These are phyloP conservation scores for Pararge aegeria DNA, from an alignment of 1,140 invertebrate genomes.

Conservation along the genomic window DNA sequence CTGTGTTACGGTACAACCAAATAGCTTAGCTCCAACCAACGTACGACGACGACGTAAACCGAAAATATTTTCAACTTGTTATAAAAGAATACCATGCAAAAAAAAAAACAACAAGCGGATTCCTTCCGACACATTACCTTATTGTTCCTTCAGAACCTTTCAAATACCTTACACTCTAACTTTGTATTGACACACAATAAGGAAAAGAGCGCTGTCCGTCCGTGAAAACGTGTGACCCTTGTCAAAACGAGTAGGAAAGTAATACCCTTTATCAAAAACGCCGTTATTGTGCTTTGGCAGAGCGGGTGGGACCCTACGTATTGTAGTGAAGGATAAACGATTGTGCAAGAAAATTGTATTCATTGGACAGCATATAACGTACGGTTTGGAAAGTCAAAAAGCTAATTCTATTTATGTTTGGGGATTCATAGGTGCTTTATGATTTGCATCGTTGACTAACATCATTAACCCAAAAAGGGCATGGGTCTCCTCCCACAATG, in stretches of 20 bases:
- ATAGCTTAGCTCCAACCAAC: too few relatives aligned
- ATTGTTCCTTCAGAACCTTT: neutral
- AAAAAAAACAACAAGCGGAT: neutral
- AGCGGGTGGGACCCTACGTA: neutral
- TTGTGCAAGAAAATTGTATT: neutral
- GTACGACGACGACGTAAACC: too few relatives aligned
- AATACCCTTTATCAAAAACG: neutral
- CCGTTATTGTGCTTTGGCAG: neutral
- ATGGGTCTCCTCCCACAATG: too few relatives aligned
- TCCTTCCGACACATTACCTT: neutral
- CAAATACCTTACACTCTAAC: neutral
- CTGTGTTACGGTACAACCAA: too few relatives aligned
- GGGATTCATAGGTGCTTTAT: too few relatives aligned
- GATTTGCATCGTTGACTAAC: too few relatives aligned
- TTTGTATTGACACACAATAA: constrained; percentile 3
- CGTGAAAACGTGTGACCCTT: neutral
- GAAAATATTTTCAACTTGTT: too few relatives aligned
- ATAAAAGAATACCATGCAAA: neutral
- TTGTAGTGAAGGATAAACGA: neutral
- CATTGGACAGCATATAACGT: too few relatives aligned
- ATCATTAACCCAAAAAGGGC: too few relatives aligned
- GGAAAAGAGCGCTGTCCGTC: neutral
- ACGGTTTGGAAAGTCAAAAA: too few relatives aligned
- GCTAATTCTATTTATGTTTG: too few relatives aligned
- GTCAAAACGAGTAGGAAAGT: constrained; percentile 1